Percentiles rank a stretch among this genome's conserved stretches.
Evolutionary conservation across 2,113 vertebrate genomes (phyloP).

Genomic region (Podarcis muralis): DNA sequence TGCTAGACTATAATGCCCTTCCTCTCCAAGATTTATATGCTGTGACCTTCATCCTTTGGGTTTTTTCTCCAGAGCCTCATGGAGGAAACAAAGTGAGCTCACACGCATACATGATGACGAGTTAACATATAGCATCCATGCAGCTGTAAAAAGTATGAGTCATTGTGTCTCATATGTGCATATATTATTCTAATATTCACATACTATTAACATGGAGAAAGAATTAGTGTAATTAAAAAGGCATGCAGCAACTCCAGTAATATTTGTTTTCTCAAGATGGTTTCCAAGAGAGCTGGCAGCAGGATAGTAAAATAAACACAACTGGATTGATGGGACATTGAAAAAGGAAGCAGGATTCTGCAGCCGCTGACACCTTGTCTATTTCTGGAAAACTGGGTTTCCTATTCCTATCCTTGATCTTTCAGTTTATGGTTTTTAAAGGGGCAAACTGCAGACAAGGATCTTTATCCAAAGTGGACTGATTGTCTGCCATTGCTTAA

Average conservation of each 20-base stretch:
- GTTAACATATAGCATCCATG: not conserved
- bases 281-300: constrained; percentile 68
- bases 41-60: constrained; percentile 13
- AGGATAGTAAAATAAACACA: constrained; percentile 75
- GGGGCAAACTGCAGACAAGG: constrained; percentile 29
- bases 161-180: not conserved
- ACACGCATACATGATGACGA: rapidly evolving
- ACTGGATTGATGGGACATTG: constrained; percentile 67
- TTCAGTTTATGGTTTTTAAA: not conserved
- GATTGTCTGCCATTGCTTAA: rapidly evolving
- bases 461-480: not conserved
- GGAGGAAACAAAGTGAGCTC: not conserved
- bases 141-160: not conserved
- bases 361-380: constrained; percentile 68
- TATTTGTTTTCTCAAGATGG: constrained; percentile 69
- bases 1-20: constrained; percentile 28
- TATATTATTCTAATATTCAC: not conserved
- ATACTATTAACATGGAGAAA: constrained; percentile 15
- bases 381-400: constrained; percentile 63
- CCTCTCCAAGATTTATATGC: constrained; percentile 39
- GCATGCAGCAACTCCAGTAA: constrained; percentile 53
- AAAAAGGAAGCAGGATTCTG: constrained; percentile 72
- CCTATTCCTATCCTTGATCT: constrained; percentile 64
- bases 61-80: constrained; percentile 42
- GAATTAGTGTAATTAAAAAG: constrained; percentile 70